Evolutionary conservation across 2,888 invertebrate genomes (phyloP).

Genomic region (Rhagophthalmus giganteus): DNA sequence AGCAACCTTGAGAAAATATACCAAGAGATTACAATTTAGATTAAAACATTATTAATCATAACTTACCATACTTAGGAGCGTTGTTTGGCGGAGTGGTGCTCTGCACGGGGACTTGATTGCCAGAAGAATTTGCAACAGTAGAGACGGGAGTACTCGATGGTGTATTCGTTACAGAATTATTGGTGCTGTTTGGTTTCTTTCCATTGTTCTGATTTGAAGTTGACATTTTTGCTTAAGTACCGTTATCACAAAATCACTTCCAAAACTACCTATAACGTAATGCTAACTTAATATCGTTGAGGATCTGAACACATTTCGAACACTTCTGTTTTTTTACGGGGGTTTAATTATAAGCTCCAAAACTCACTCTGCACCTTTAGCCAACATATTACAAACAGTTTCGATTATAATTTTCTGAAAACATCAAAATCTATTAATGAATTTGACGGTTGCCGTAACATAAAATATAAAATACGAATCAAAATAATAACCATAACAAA

Average conservation of each 20-base stretch:
- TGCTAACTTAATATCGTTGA: constrained; percentile 21
- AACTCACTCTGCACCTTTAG: constrained; percentile 20
- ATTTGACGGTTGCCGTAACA: no score
- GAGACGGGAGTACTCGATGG: constrained; percentile 53
- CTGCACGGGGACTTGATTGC: constrained; percentile 44
- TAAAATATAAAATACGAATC: no score
- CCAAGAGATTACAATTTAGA: no score
- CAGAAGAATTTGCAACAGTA: constrained; percentile 43
- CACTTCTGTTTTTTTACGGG: constrained; percentile 13
- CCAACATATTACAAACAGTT: constrained; percentile 13
- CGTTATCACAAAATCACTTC: constrained; percentile 36
- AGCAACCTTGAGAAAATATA: no score
- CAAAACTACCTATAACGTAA: constrained; percentile 38
- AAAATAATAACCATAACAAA: constrained; percentile 23
- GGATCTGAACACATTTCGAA: constrained; percentile 28
- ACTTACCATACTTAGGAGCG: constrained; percentile 59
- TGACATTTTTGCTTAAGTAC: constrained; percentile 40
- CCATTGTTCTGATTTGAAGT: constrained; percentile 45
- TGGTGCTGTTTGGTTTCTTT: constrained; percentile 46
- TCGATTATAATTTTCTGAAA: constrained; percentile 20
- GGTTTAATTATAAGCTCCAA: constrained; percentile 15
- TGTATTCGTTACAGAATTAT: constrained; percentile 50
- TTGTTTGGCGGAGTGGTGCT: constrained; percentile 53
- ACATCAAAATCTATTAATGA: constrained; percentile 5
- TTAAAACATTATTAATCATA: no score